Evolutionary conservation across 2,113 vertebrate species (phyloP).

Genomic region (Brachyhypopomus gauderio): DNA sequence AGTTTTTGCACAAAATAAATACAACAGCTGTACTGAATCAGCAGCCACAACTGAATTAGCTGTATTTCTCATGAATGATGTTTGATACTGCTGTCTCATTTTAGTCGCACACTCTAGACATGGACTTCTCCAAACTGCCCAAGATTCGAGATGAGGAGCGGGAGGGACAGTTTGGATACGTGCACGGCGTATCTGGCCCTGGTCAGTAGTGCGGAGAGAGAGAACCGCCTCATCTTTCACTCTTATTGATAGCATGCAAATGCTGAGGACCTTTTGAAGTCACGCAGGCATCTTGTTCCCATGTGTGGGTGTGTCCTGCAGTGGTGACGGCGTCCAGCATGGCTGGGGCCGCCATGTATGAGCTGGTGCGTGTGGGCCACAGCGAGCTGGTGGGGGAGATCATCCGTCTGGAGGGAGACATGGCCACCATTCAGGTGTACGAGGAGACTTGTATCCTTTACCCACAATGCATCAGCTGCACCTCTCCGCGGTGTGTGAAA

Average conservation of each 20-base stretch:
- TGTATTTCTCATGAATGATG: neutral
- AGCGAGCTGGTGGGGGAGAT: conserved; percentile 96
- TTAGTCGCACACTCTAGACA: conserved; percentile 70
- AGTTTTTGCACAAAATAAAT: no score
- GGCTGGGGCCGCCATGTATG: conserved; percentile 98
- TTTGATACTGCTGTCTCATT: neutral
- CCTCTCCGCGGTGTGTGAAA: neutral
- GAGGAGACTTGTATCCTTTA: conserved; percentile 99
- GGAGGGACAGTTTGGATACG: conserved; percentile 90
- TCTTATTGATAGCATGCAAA: no score
- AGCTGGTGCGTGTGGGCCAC: conserved; percentile 95
- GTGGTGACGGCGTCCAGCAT: conserved; percentile 94
- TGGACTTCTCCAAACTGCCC: conserved; percentile 94
- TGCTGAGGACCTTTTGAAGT: no score
- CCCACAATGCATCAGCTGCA: neutral
- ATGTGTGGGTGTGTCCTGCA: conserved; percentile 58
- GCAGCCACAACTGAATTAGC: neutral
- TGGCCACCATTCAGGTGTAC: conserved; percentile 99
- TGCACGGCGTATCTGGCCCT: conserved; percentile 95
- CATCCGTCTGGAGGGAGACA: conserved; percentile 93
- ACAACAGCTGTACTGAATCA: no score
- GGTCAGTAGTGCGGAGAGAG: conserved; percentile 73
- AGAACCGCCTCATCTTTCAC: no score
- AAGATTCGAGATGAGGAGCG: conserved; percentile 91
- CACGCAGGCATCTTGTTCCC: no score